Evolutionary conservation across 2,888 invertebrate species (phyloP).

Genomic region (Lucinisca nassula): DNA sequence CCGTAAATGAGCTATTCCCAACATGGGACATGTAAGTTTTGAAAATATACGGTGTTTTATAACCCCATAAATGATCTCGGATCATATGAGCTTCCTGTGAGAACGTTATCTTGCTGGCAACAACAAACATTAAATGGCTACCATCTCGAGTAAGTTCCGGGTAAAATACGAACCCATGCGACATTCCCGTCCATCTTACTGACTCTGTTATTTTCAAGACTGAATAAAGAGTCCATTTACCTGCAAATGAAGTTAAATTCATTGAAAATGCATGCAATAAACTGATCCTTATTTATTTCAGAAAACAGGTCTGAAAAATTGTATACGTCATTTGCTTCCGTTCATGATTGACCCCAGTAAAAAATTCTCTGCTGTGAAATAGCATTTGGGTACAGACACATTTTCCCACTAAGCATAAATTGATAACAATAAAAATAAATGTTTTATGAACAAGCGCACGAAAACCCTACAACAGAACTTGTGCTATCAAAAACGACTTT

Average conservation of each 20-base stretch:
- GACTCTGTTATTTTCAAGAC: neutral
- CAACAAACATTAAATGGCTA: neutral
- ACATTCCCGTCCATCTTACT: neutral
- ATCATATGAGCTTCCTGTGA: neutral
- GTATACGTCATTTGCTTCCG: too few species aligned
- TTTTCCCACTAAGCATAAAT: too few species aligned
- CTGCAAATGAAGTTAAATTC: neutral
- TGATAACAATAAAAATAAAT: too few species aligned
- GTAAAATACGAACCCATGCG: neutral
- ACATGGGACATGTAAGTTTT: neutral
- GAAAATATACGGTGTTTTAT: neutral
- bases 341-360: too few species aligned
- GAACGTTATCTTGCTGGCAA: neutral
- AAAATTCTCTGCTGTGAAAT: too few species aligned
- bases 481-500: too few species aligned
- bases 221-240: neutral
- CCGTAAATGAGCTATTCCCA: neutral
- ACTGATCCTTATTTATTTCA: too few species aligned
- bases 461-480: too few species aligned
- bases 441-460: too few species aligned
- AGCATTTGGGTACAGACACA: too few species aligned
- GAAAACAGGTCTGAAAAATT: too few species aligned
- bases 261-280: too few species aligned
- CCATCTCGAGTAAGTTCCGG: neutral
- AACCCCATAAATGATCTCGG: neutral